A percentile compares a stretch with the other conserved stretches of the same genome.
Conservation (phyloP, 1,140 invertebrate species). For the Platorchestia sp. region DNA sequence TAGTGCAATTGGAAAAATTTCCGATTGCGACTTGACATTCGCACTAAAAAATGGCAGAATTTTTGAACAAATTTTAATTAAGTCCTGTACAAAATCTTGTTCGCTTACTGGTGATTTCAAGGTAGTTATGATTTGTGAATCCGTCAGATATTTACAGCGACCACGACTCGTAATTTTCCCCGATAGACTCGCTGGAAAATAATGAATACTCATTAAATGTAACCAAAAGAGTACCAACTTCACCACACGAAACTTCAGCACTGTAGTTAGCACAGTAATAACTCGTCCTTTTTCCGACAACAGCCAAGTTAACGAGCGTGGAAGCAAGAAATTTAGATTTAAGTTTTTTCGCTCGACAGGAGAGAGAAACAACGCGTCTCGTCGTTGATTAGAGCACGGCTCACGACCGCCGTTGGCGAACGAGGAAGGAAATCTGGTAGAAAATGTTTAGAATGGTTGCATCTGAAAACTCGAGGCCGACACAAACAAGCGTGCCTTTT, state of each 20-base stretch:
- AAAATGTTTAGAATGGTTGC: not conserved
- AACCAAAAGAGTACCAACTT: not conserved
- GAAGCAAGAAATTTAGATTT: not conserved
- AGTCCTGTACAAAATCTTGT: too few relatives aligned
- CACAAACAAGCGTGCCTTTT: constrained; percentile 14
- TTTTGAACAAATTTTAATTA: too few relatives aligned
- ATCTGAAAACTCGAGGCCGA: not conserved
- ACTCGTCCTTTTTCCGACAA: not conserved
- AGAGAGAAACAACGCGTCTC: not conserved
- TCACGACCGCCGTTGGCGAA: not conserved
- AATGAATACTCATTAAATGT: not conserved
- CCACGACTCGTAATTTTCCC: too few relatives aligned
- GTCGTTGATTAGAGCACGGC: not conserved
- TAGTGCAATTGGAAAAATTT: too few relatives aligned
- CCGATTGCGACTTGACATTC: too few relatives aligned
- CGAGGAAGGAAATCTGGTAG: not conserved
- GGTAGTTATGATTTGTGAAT: too few relatives aligned
- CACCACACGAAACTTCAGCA: not conserved
- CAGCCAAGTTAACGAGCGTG: not conserved
- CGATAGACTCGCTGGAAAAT: not conserved
- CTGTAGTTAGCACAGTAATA: not conserved
- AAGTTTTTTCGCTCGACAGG: not conserved
- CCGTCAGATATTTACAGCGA: too few relatives aligned
- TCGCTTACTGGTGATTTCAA: too few relatives aligned
- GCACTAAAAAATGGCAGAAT: too few relatives aligned